These are phyloP conservation scores for Germaria angustata DNA, from an alignment of 2,888 invertebrate species.

Conservation along the genomic window DNA sequence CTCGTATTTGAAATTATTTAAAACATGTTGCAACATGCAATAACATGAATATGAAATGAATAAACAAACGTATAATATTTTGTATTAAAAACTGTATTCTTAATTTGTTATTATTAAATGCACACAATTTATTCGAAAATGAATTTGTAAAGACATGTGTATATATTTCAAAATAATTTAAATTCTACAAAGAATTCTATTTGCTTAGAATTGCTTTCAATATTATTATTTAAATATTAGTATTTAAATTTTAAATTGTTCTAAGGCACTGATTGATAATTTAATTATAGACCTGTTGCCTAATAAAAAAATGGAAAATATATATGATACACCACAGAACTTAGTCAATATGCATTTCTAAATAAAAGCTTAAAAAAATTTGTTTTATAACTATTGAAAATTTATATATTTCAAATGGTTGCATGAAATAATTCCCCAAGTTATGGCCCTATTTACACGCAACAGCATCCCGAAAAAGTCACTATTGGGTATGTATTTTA, in stretches of 20 bases:
- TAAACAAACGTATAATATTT: not conserved
- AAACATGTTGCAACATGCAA: constrained; percentile 5
- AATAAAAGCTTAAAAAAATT: too few relatives aligned
- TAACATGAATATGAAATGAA: too few relatives aligned
- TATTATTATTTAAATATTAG: not conserved
- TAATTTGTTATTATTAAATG: constrained; percentile 33
- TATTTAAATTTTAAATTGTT: not conserved
- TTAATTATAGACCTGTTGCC: not conserved
- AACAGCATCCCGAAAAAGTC: too few relatives aligned
- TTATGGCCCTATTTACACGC: too few relatives aligned
- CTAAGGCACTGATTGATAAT: constrained; percentile 19
- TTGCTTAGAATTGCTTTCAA: constrained; percentile 17
- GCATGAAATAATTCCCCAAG: too few relatives aligned
- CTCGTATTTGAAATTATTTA: constrained; percentile 15
- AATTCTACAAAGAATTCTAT: not conserved
- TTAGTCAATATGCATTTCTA: too few relatives aligned
- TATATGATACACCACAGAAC: too few relatives aligned
- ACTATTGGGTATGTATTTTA: too few relatives aligned
- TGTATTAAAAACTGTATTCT: not conserved
- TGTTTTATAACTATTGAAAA: too few relatives aligned
- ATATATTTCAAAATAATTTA: constrained; percentile 12
- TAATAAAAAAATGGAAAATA: too few relatives aligned
- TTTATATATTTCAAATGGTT: too few relatives aligned
- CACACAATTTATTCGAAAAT: not conserved
- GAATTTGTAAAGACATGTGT: constrained; percentile 3